Evolutionary conservation across 2,888 invertebrate genomes (phyloP).

Genomic region (Amitus sp.): DNA sequence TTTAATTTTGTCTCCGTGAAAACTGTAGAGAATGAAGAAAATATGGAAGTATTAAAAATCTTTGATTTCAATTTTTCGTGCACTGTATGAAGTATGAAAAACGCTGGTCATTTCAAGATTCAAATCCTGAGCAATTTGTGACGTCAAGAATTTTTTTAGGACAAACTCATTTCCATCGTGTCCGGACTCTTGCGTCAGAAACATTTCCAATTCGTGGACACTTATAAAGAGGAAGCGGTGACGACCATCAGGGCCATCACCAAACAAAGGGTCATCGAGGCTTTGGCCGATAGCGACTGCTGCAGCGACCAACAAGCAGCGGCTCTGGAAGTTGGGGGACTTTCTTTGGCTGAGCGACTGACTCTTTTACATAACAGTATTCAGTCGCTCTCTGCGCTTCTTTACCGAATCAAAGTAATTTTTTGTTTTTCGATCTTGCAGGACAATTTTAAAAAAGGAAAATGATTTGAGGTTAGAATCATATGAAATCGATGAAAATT

Average conservation of each 20-base stretch:
- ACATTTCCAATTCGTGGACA: conserved; percentile 88
- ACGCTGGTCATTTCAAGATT: conserved; percentile 1
- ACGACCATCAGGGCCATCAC: conserved; percentile 88
- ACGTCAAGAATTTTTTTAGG: conserved; percentile 67
- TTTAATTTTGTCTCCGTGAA: no score
- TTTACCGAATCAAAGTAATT: conserved; percentile 70
- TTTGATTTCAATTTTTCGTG: no score
- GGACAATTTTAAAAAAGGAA: no score
- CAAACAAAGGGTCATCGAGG: conserved; percentile 89
- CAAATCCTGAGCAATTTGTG: neutral
- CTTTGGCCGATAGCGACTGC: conserved; percentile 70
- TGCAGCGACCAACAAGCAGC: conserved; percentile 70
- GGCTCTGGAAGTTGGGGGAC: conserved; percentile 60
- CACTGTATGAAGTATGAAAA: no score
- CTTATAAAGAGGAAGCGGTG: conserved; percentile 88
- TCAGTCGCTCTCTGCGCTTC: conserved; percentile 67
- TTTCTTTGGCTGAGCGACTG: conserved; percentile 68
- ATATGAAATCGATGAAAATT: no score
- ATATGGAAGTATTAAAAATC: no score
- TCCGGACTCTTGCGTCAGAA: conserved; percentile 90
- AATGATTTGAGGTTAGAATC: no score
- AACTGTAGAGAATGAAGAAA: no score
- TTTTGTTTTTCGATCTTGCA: no score
- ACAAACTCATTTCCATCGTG: conserved; percentile 87
- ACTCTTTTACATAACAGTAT: conserved; percentile 68